Percentiles rank a stretch among this genome's conserved stretches.
Evolutionary conservation across 2,797 vertebrate species (phyloP).

Genomic region (Chromobotia macracanthus): DNA sequence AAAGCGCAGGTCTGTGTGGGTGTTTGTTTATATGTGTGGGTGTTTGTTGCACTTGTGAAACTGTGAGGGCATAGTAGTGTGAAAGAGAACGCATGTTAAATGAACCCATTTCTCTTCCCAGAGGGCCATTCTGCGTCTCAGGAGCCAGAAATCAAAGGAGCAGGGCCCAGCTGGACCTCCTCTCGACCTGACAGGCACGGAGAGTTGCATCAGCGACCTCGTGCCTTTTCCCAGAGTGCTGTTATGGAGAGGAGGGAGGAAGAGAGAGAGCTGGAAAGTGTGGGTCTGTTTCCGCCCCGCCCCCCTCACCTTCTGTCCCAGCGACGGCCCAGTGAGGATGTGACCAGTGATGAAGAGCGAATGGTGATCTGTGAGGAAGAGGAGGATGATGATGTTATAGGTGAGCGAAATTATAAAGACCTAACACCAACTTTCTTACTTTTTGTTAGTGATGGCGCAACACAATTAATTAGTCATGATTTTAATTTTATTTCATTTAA

Average conservation of each 20-base stretch:
- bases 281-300: slow-evolving; percentile 59
- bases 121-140: slow-evolving; percentile 78
- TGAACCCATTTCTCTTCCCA: slow-evolving; percentile 51
- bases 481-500: no score
- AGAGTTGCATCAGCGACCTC: slow-evolving; percentile 75
- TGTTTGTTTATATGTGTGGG: slow-evolving; percentile 49
- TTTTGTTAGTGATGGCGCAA: no score
- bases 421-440: no score
- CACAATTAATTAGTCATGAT: no score
- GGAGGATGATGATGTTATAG: slow-evolving; percentile 83
- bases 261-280: slow-evolving; percentile 79
- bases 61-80: slow-evolving; percentile 19
- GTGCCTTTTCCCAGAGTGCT: slow-evolving; percentile 91
- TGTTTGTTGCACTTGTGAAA: slow-evolving; percentile 11
- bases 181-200: slow-evolving; percentile 67
- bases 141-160: slow-evolving; percentile 76
- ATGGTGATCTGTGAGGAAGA: slow-evolving; percentile 88
- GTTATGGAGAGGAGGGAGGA: slow-evolving; percentile 82
- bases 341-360: slow-evolving; percentile 82
- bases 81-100: neutral
- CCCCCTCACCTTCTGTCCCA: slow-evolving; percentile 66
- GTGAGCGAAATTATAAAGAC: slow-evolving; percentile 63
- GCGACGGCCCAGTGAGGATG: slow-evolving; percentile 77
- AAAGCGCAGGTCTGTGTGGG: slow-evolving; percentile 78
- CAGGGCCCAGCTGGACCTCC: slow-evolving; percentile 64